Conservation (phyloP, 2,888 invertebrate genomes). For the Dermolepida albohirtum region DNA sequence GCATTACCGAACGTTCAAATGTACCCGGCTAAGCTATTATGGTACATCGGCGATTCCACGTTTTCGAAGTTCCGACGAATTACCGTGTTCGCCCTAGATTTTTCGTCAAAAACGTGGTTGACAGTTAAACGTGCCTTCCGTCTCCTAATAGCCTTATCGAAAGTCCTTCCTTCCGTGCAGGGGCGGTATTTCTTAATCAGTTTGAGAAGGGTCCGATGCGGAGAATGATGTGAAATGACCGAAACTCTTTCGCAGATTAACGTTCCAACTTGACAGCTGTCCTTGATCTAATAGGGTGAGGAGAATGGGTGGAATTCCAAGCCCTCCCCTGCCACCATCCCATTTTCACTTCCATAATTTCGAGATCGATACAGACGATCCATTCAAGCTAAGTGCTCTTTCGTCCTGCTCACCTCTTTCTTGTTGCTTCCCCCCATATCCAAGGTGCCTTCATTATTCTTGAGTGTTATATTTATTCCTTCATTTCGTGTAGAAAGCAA, state of each 20-base stretch:
- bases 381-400: too few species aligned
- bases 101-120: conserved; percentile 2
- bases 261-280: conserved; percentile 21
- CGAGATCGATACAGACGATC: too few species aligned
- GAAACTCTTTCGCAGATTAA: conserved; percentile 29
- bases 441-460: too few species aligned
- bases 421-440: too few species aligned
- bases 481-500: too few species aligned
- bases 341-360: too few species aligned
- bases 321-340: too few species aligned
- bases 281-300: neutral
- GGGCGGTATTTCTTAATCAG: neutral
- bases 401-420: too few species aligned
- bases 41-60: neutral
- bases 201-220: neutral
- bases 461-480: too few species aligned
- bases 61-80: neutral
- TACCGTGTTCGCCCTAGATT: conserved; percentile 18
- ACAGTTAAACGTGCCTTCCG: conserved; percentile 12
- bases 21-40: too few species aligned
- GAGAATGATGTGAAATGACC: conserved; percentile 26
- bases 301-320: too few species aligned
- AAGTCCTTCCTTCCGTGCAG: neutral
- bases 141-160: neutral
- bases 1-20: too few species aligned